Base-by-base conservation (phyloP, 1,140 invertebrate species). In the Ylistrum balloti region DNA sequence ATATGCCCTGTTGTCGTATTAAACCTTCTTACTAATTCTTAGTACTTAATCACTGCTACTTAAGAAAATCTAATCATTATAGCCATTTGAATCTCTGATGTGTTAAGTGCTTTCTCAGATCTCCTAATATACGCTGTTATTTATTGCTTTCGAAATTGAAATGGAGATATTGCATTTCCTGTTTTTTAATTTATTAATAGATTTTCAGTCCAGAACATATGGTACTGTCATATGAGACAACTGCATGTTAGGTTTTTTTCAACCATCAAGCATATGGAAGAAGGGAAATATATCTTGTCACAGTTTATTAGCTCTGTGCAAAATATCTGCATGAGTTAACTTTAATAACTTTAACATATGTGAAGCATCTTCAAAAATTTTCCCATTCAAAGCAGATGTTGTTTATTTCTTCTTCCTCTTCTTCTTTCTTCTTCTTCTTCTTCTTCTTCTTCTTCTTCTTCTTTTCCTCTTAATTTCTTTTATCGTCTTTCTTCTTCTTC, bases 351-450 rank as follows among this genome's bases (percentile, higher is more conserved):
- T 74, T 28, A 74, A 74, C 56, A 74, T 74, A 28, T 5, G 56
- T 74, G 0, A 74, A n/a, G 56, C 28, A 74, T 74, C 56, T 74
- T 74, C 22, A 28, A 9, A 74, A 0, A 9, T 74, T 74, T 74
- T 28, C 22, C n/a, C 56, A 22, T 74, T 74, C 56, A 74, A 74
- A 74, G 56, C 56, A 74, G 56, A 74, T 74, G 56, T 11, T 74
- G 28, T 5, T 22, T n/a, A 28, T 74, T 74, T 17, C 22, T n/a
- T n/a, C n/a, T n/a, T n/a, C n/a, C n/a, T n/a, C n/a, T n/a, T n/a
- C n/a, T n/a, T n/a, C n/a, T n/a, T n/a, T n/a, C n/a, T n/a, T n/a
- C n/a, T n/a, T n/a, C n/a, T n/a, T n/a, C n/a, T n/a, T n/a, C n/a
- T n/a, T n/a, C n/a, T n/a, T n/a, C n/a, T n/a, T n/a, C n/a, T n/a